Evolutionary conservation across 2,797 vertebrate species (phyloP), one percentile per base, ranked within the genome.

Genomic region (Phataginus tricuspis): DNA sequence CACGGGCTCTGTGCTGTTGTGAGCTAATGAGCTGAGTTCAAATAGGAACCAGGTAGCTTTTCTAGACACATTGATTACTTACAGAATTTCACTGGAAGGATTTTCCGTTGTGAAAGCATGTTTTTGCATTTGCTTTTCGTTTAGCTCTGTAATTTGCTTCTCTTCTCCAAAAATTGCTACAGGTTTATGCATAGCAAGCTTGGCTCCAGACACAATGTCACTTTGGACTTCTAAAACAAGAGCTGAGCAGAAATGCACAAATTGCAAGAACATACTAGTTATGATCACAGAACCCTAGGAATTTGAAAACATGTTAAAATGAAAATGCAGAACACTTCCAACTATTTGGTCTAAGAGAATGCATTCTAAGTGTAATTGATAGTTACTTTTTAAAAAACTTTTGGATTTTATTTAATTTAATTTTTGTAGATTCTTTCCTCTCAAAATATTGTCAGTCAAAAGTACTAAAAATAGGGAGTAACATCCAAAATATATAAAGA

Each of bases 171-270:
- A 96, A 90, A 42, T 0, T 27, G 68, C 42, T 42, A 25, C 39
- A 82, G 90, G 93, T 86, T 95, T 90, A 29, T 45, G 84, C 85
- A 97, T 72, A 11, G 69, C 78, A 89, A 97, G 69, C 55, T 87
- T 98, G 82, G 96, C 83, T 96, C 96, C 97, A 78, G 79, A 68
- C 27, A 91, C 91, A 80, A 96, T 74, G 25, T 97, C 95, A 82
- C 94, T 85, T 66, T 92, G 83, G 55, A 96, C 80, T 97, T 97
- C 96, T 88, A 98, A 95, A 96, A 91, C 90, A 64, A 97, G 68
- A 96, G 95, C 96, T 95, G 68, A 91, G 72, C 34, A 91, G 86
- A 96, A 94, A 96, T 5, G 31, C 12, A 63, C 55, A 92, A 74
- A 87, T 91, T 34, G 39, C 71, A 85, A 75, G n/a, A 23, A 74